Evolutionary conservation across 2,888 invertebrate genomes (phyloP), one percentile per base, ranked within the genome.

Genomic region (Hemithea aestivaria): DNA sequence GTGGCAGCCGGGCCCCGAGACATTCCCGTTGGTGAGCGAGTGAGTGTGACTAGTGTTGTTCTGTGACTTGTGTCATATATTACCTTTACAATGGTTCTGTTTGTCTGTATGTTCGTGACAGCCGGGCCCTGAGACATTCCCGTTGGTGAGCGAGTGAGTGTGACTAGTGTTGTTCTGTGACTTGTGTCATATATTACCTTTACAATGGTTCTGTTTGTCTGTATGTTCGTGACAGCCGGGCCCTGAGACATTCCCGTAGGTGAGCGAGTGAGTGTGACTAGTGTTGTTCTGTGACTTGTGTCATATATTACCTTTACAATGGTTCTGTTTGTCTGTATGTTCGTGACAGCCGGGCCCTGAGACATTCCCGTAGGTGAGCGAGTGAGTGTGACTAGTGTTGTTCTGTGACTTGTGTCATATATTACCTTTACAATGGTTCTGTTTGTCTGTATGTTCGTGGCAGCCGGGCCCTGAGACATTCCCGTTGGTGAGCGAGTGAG

Each of bases 11-110:
- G 54, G 38, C 11, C 51, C 51, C 10, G 36, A 40, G 6, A 45
- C 49, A 6, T 49, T 46, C 43, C 63, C 67, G 47, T 62, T 69
- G 40, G 48, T 46, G 35, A 55, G 59, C 32, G 45, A 40, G 50
- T 36, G 48, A 10, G 33, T 6, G 23, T 9, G 31, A 11, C 23
- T 22, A 6, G 7, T 11, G 26, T n/a, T n/a, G n/a, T 20, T 7
- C 20, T 20, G 22, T 12, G 9, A n/a, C 29, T 36, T 27, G 44
- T 26, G 26, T 38, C 46, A 43, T n/a, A 45, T 38, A 38, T 35
- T 38, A 51, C 48, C 40, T 48, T 51, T 51, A 39, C 35, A 39
- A 25, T 42, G 46, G 33, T 35, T 47, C 5, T 27, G 9, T 8
- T 33, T 42, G 11, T 45, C 36, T 1, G 45, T 36, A 4, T 41